phyloP scores from a whole-genome alignment of 2,113 vertebrate genomes.

The Heteronetta atricapilla region DNA sequence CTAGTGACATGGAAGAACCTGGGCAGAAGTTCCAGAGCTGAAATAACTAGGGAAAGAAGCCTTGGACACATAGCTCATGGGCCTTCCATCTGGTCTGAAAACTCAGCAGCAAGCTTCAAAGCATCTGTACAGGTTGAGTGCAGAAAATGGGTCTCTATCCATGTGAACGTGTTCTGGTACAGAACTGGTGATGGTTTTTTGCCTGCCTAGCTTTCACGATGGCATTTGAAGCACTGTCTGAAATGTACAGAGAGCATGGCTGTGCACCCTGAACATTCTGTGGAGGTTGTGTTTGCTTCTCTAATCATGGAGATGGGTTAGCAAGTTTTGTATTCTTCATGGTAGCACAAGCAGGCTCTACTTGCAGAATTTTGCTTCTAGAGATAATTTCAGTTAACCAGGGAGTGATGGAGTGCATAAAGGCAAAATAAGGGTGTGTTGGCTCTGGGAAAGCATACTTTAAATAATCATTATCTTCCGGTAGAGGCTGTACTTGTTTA shows the following conservation, averaged over 20 bases:
- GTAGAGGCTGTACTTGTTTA: background rate
- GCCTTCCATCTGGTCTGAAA: background rate
- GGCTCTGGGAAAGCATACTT: background rate
- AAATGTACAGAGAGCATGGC: background rate
- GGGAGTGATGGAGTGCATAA: background rate
- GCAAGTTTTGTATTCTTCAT: background rate
- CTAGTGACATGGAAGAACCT: background rate
- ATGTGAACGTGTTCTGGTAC: background rate
- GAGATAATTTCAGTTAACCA: background rate
- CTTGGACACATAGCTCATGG: background rate
- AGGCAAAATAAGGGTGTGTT: background rate
- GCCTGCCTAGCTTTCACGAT: background rate
- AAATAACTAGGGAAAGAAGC: background rate
- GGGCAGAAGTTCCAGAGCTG: background rate
- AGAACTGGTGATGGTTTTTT: background rate
- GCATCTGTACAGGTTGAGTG: background rate
- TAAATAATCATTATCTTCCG: background rate
- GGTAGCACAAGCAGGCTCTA: rapidly evolving
- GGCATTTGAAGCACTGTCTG: background rate
- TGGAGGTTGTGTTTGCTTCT: rapidly evolving
- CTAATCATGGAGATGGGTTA: background rate
- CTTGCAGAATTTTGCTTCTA: background rate
- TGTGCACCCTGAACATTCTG: background rate
- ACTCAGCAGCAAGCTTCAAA: background rate
- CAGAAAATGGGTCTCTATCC: rapidly evolving